Base-by-base conservation (phyloP, 2,888 invertebrate genomes). In the Dicyrtomina minuta region DNA sequence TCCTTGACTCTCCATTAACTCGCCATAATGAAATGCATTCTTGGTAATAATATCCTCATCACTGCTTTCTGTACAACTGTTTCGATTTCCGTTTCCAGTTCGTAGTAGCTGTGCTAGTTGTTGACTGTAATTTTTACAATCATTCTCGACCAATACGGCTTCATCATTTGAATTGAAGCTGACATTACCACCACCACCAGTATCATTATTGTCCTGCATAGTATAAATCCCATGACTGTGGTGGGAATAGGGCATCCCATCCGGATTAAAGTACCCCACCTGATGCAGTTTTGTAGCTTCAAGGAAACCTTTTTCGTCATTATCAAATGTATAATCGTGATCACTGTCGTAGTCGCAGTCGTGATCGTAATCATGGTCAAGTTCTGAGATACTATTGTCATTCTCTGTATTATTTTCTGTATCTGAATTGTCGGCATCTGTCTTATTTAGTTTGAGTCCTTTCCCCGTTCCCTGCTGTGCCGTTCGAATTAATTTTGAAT, bases 241-340 rank as follows among this genome's bases (percentile, higher is more conserved):
- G 33, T 33, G 8, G 33, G 33, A 33, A 8, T 33, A 33, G 33
- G 33, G 33, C 4, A 41, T 17, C n/a, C 66, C 58, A 26, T 58
- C 46, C 12, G 43, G 27, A n/a, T 66, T 58, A 44, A 43, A 66
- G 20, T 58, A 66, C 13, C 66, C 58, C 8, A 66, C 58, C 44
- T 67, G 67, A 39, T 59, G 44, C 1, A 67, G 22, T 12, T 26
- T 20, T 44, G 58, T 56, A 5, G 46, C 66, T 33, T 56, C 53
- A 43, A 66, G 41, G n/a, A 33, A 41, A n/a, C n/a, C 61, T 15
- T 61, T 44, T 24, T 61, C 46, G 41, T 59, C 67, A 13, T 46
- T 49, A 15, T 59, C 59, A 15, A 33, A n/a, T n/a, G n/a, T n/a
- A n/a, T n/a, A 2, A 15, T 22, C 46, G 1, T 4, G 17, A 13